phyloP scores from a whole-genome alignment of 2,888 invertebrate species.

The Tyria jacobaeae region DNA sequence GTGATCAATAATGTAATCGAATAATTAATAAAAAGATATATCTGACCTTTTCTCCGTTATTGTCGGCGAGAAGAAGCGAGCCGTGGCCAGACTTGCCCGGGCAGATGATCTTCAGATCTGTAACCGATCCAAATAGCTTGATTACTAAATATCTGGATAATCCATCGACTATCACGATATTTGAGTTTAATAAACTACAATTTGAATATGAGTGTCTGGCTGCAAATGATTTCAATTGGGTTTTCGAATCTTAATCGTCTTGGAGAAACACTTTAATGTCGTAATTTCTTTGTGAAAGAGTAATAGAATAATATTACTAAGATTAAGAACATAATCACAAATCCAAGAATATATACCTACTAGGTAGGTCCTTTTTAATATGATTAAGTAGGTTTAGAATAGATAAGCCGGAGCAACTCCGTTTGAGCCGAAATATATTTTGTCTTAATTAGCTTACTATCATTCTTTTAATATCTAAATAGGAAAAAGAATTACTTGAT shows the following conservation, averaged over 20 bases:
- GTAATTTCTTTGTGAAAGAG: too few species aligned
- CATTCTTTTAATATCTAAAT: too few species aligned
- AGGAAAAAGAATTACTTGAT: too few species aligned
- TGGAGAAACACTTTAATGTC: too few species aligned
- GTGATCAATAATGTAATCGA: slow-evolving; percentile 4
- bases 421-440: too few species aligned
- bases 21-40: not conserved
- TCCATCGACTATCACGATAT: not conserved
- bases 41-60: slow-evolving; percentile 92
- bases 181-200: not conserved
- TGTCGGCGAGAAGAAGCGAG: slow-evolving; percentile 92
- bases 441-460: too few species aligned
- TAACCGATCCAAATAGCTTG: slow-evolving; percentile 35
- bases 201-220: not conserved
- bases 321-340: too few species aligned
- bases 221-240: not conserved
- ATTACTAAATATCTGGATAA: slow-evolving; percentile 19
- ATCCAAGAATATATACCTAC: too few species aligned
- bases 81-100: slow-evolving; percentile 95
- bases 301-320: too few species aligned
- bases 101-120: slow-evolving; percentile 91
- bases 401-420: too few species aligned
- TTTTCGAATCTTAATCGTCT: not conserved
- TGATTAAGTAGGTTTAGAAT: too few species aligned
- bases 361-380: too few species aligned